Evolutionary conservation across 2,113 vertebrate genomes (phyloP).

Genomic region (Rhizomys pruinosus): DNA sequence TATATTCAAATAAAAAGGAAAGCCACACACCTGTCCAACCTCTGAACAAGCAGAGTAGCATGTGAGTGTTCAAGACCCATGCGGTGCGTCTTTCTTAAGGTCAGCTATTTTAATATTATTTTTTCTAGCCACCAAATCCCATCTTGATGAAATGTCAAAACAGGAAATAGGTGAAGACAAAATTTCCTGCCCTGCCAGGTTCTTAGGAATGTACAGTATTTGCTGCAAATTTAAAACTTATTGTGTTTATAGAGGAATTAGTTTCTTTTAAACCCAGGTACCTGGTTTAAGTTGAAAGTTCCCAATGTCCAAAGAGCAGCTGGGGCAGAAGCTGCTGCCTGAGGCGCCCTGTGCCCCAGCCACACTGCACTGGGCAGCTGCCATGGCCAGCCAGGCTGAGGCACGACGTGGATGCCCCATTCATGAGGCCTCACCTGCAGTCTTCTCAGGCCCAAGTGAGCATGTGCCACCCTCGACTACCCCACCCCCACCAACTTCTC

Average conservation of each 20-base stretch:
- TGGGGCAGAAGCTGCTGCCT: neutral
- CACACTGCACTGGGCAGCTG: neutral
- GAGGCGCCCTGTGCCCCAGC: neutral
- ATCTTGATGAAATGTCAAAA: slow-evolving; percentile 65
- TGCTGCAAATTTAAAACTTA: slow-evolving; percentile 6
- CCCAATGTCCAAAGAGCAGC: neutral
- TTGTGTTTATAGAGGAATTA: slow-evolving; percentile 35
- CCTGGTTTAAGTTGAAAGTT: slow-evolving; percentile 23
- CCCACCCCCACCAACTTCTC: neutral
- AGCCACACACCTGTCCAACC: neutral
- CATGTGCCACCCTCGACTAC: too few relatives aligned
- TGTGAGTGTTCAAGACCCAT: neutral
- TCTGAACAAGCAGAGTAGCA: neutral
- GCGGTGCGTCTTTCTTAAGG: slow-evolving; percentile 10
- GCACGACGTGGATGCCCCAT: too few relatives aligned
- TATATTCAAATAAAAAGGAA: neutral
- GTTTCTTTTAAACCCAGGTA: slow-evolving; percentile 24
- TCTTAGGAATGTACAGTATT: slow-evolving; percentile 43
- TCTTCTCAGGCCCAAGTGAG: neutral
- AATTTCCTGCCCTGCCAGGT: slow-evolving; percentile 37
- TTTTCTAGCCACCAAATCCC: slow-evolving; percentile 61
- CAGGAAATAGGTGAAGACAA: slow-evolving; percentile 35
- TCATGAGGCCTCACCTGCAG: neutral
- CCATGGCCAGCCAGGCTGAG: neutral
- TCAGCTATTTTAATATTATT: slow-evolving; percentile 36